These are phyloP conservation scores for Griposia aprilina DNA, from an alignment of 2,888 invertebrate genomes.

Conservation along the genomic window DNA sequence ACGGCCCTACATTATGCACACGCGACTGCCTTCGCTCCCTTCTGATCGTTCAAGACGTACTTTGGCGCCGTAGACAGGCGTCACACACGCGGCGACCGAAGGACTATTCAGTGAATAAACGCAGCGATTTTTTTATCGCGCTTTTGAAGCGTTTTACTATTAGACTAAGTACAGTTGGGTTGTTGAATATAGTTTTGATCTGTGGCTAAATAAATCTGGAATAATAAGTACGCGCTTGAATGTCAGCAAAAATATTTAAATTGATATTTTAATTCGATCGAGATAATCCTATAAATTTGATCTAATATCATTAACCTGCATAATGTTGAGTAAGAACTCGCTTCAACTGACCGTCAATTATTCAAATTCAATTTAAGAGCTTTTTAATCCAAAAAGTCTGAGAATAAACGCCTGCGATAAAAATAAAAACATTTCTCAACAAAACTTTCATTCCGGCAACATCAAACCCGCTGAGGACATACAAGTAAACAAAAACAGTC, in stretches of 20 bases:
- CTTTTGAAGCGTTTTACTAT: constrained; percentile 40
- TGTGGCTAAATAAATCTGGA: background rate
- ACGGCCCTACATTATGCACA: constrained; percentile 83
- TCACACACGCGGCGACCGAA: constrained; percentile 64
- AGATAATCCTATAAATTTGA: background rate
- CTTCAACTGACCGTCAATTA: constrained; percentile 20
- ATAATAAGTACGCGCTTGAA: constrained; percentile 3
- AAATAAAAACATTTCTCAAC: constrained; percentile 10
- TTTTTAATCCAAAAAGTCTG: background rate
- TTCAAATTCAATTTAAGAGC: constrained; percentile 10
- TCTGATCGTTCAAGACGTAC: constrained; percentile 75
- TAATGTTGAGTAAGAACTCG: background rate
- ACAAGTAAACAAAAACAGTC: constrained; percentile 63
- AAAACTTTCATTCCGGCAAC: constrained; percentile 25
- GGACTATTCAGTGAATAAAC: constrained; percentile 59
- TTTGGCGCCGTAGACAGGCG: constrained; percentile 75
- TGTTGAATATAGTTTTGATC: constrained; percentile 25
- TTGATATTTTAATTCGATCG: constrained; percentile 3
- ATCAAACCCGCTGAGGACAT: constrained; percentile 42
- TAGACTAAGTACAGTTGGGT: constrained; percentile 12
- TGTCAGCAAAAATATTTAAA: constrained; percentile 11
- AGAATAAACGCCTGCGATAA: background rate
- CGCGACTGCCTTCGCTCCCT: constrained; percentile 80
- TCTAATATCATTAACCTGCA: constrained; percentile 8
- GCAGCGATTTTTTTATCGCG: constrained; percentile 37